These are phyloP conservation scores for Melieria picta DNA, from an alignment of 2,888 invertebrate species.

Conservation along the genomic window DNA sequence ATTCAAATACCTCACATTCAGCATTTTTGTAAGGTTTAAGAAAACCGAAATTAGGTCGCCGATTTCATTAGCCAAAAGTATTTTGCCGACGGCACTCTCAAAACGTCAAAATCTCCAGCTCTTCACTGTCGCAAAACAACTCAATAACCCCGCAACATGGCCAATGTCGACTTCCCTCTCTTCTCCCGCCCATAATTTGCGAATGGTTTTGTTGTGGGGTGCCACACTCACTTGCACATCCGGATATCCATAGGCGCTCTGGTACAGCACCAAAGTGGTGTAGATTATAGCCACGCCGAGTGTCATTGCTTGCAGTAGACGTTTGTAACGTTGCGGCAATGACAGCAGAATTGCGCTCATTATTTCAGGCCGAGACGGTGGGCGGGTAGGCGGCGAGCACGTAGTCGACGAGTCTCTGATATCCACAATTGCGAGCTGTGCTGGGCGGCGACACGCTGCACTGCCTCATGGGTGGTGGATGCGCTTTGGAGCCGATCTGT, in stretches of 20 bases:
- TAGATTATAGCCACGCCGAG: constrained; percentile 65
- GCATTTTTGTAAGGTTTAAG: too few relatives aligned
- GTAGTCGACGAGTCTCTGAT: too few relatives aligned
- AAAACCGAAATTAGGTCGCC: too few relatives aligned
- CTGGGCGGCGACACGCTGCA: too few relatives aligned
- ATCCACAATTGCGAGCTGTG: too few relatives aligned
- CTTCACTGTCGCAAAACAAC: too few relatives aligned
- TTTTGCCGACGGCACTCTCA: too few relatives aligned
- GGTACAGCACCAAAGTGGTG: constrained; percentile 65
- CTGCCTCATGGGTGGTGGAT: too few relatives aligned
- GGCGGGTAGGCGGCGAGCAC: constrained; percentile 9
- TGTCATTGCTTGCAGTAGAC: constrained; percentile 67
- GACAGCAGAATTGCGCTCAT: constrained; percentile 66
- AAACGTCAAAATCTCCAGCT: too few relatives aligned
- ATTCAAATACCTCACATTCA: too few relatives aligned
- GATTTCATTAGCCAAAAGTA: too few relatives aligned
- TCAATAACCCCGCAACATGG: not conserved
- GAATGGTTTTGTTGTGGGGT: not conserved
- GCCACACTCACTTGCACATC: constrained; percentile 59
- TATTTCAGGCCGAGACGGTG: constrained; percentile 53
- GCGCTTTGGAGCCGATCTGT: too few relatives aligned
- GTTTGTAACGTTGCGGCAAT: constrained; percentile 66
- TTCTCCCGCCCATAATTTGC: not conserved
- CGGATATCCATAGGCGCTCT: constrained; percentile 66
- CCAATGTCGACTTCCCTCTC: not conserved